Conservation (phyloP, 1,140 invertebrate species). For the Drosophila burlai region DNA sequence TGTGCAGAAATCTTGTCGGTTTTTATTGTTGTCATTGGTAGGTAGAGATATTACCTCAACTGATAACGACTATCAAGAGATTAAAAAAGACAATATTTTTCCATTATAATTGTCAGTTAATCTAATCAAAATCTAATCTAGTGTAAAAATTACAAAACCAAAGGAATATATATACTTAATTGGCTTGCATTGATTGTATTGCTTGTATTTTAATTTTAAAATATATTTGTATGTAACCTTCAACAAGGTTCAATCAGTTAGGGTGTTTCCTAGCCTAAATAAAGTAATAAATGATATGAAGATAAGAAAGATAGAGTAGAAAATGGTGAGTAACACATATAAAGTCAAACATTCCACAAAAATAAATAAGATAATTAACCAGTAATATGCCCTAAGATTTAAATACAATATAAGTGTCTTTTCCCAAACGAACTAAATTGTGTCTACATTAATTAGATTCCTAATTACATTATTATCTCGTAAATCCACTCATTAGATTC, state of each 20-base stretch:
- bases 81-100: slow-evolving; percentile 1
- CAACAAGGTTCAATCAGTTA: background rate
- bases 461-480: too few species aligned
- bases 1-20: background rate
- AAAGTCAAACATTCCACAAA: background rate
- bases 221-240: background rate
- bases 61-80: background rate
- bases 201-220: background rate
- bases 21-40: background rate
- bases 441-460: background rate
- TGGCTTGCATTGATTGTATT: too few species aligned
- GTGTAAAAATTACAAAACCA: too few species aligned
- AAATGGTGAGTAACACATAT: background rate
- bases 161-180: background rate
- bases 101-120: background rate
- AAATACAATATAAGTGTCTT: too few species aligned
- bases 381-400: too few species aligned
- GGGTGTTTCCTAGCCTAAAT: background rate
- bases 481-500: background rate
- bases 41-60: slow-evolving; percentile 2
- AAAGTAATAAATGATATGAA: background rate
- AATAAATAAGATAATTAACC: too few species aligned
- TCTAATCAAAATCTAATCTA: slow-evolving; percentile 5
- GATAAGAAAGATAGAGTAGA: background rate
- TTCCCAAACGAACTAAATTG: too few species aligned